phyloP scores from a whole-genome alignment of 2,113 vertebrate species.

The Bungarus multicinctus region DNA sequence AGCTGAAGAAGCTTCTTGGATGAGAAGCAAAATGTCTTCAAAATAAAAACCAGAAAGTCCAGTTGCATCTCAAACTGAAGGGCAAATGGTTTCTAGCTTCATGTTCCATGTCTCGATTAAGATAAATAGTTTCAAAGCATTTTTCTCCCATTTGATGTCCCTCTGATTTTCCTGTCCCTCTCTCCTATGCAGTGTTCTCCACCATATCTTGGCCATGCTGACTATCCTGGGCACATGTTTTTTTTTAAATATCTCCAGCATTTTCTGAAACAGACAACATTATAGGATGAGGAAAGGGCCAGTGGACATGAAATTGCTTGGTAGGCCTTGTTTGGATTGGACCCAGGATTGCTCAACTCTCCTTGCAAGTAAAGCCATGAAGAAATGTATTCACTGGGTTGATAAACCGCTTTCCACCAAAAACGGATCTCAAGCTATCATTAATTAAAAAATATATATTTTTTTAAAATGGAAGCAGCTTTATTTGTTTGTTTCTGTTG shows the following conservation, averaged over 20 bases:
- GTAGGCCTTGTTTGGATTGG: neutral
- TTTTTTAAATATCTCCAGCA: neutral
- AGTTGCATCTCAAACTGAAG: too few species aligned
- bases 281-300: neutral
- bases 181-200: neutral
- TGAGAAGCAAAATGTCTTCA: too few species aligned
- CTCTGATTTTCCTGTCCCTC: neutral
- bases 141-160: neutral
- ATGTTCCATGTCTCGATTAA: neutral
- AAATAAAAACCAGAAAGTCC: too few species aligned
- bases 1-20: too few species aligned
- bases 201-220: neutral
- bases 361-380: neutral
- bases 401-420: neutral
- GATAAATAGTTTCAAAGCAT: neutral
- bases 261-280: neutral
- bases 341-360: neutral
- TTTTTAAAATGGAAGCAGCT: neutral
- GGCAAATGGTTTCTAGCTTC: neutral
- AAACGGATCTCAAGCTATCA: neutral
- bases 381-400: neutral
- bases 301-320: neutral
- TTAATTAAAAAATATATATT: neutral
- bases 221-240: neutral
- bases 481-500: neutral